Conservation (phyloP, 2,888 invertebrate genomes). For the Allacma fusca region DNA sequence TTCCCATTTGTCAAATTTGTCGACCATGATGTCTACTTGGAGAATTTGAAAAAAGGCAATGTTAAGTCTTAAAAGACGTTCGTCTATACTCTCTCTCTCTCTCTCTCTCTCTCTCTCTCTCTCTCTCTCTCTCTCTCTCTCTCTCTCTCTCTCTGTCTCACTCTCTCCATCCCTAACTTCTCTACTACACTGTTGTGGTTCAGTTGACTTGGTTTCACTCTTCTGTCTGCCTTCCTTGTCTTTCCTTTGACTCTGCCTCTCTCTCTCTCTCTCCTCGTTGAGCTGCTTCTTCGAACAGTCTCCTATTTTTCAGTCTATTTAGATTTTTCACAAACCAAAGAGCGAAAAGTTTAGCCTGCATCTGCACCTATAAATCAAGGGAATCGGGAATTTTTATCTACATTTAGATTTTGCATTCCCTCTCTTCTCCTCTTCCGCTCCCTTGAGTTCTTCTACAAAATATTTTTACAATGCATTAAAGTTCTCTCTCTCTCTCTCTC, state of each 20-base stretch:
- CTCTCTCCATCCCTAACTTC: neutral
- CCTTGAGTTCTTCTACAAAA: slow-evolving; percentile 1
- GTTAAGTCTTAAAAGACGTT: slow-evolving; percentile 16
- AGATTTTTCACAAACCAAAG: slow-evolving; percentile 24
- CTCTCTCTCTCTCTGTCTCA: neutral
- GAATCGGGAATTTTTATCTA: slow-evolving; percentile 26
- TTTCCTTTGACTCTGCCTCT: neutral
- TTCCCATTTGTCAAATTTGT: slow-evolving; percentile 48
- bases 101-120: neutral
- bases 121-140: neutral
- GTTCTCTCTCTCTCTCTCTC: neutral
- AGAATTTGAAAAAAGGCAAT: slow-evolving; percentile 17
- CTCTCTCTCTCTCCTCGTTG: neutral
- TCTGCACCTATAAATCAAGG: slow-evolving; percentile 46
- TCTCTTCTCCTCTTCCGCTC: slow-evolving; percentile 6
- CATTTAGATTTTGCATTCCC: slow-evolving; percentile 1
- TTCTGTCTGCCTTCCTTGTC: no score
- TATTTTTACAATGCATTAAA: neutral
- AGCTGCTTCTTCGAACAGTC: neutral
- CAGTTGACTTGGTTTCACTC: no score
- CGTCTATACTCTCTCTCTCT: neutral
- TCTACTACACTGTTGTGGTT: no score
- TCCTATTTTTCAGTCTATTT: slow-evolving; percentile 23
- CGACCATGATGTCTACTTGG: slow-evolving; percentile 41
- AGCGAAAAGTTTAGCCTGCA: slow-evolving; percentile 42